Percentiles rank a stretch among this genome's conserved stretches.
phyloP scores from a whole-genome alignment of 1,140 invertebrate genomes.

The Drosophila tani region DNA sequence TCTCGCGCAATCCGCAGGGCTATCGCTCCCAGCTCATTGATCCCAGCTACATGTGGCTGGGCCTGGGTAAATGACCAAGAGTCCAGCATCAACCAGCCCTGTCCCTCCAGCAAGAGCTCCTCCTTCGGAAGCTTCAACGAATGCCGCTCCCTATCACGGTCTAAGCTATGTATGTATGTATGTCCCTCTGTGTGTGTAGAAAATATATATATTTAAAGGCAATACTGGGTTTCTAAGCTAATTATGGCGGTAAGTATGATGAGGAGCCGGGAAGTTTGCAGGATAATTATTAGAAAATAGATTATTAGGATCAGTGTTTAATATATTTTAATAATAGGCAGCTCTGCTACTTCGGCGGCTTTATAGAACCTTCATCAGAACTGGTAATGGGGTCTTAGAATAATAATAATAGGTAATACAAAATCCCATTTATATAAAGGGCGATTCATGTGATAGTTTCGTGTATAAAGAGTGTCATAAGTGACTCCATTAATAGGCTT shows the following conservation, averaged over 20 bases:
- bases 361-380: not conserved
- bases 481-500: not conserved
- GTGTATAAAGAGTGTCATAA: not conserved
- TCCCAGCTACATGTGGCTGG: conserved; percentile 84
- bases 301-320: not conserved
- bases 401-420: not conserved
- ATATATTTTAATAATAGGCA: not conserved
- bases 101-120: not conserved
- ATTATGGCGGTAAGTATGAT: not conserved
- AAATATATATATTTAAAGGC: conserved; percentile 40
- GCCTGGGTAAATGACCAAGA: conserved; percentile 84
- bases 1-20: conserved; percentile 79
- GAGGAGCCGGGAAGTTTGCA: not conserved
- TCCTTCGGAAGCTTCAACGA: conserved; percentile 31
- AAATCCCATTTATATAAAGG: not conserved
- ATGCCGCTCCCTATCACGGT: conserved; percentile 27
- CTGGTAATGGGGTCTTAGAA: not conserved
- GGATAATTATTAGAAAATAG: not conserved
- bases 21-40: conserved; percentile 80
- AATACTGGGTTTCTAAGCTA: not conserved
- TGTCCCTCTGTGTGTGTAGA: conserved; percentile 23
- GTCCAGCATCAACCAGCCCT: not conserved
- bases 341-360: not conserved
- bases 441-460: not conserved
- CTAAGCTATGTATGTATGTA: conserved; percentile 9